Conservation (phyloP, 2,888 invertebrate species). For the Spisula solida region DNA sequence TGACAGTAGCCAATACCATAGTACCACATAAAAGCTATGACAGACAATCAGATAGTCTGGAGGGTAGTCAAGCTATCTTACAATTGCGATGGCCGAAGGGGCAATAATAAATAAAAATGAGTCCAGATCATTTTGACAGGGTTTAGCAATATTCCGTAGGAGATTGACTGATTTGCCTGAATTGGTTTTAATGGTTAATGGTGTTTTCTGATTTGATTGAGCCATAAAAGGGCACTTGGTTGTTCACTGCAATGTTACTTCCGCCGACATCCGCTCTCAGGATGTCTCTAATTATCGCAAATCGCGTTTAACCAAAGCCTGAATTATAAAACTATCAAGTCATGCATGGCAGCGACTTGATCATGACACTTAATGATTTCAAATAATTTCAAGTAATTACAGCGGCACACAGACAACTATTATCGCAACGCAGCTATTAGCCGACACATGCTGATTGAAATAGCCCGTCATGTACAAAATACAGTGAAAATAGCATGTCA, state of each 20-base stretch:
- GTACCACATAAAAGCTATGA: no score
- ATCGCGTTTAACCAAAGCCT: neutral
- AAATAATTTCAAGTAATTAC: neutral
- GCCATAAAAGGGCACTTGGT: neutral
- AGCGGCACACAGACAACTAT: neutral
- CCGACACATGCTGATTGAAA: neutral
- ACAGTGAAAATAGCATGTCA: no score
- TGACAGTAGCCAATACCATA: no score
- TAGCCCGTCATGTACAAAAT: neutral
- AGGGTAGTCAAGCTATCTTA: no score
- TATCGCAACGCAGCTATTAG: neutral
- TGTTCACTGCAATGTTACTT: constrained; percentile 3
- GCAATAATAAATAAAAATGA: no score
- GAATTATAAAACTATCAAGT: neutral
- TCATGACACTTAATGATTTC: neutral
- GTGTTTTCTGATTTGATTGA: neutral
- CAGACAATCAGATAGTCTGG: no score
- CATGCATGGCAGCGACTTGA: neutral
- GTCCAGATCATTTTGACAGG: no score
- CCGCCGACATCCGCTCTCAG: neutral
- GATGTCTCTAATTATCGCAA: neutral
- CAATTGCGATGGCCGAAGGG: no score
- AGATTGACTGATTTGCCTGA: no score
- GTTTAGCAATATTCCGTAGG: no score
- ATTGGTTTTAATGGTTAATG: constrained; percentile 2